Percentiles rank a stretch among this genome's conserved stretches.
Conservation (phyloP, 1,140 invertebrate species). For the Cyrtorhinus lividipennis region DNA sequence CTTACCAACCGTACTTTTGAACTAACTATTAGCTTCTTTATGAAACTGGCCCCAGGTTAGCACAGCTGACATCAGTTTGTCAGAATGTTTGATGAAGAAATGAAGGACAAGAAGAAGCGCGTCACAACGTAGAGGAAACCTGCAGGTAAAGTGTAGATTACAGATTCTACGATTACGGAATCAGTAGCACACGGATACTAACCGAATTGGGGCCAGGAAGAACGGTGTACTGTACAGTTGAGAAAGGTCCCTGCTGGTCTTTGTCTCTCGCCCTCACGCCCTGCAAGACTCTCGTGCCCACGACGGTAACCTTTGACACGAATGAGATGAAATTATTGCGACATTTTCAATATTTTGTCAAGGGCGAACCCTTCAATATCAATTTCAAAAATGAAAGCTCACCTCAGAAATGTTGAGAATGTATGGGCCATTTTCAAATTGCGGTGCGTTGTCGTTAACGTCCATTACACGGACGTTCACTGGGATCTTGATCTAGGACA, state of each 20-base stretch:
- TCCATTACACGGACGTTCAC: constrained; percentile 83
- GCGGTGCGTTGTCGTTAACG: constrained; percentile 79
- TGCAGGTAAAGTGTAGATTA: too few species aligned
- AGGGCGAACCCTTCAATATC: too few species aligned
- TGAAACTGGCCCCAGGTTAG: too few species aligned
- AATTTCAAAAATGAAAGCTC: constrained; percentile 19
- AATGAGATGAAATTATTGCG: not conserved
- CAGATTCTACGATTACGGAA: too few species aligned
- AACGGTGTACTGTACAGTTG: constrained; percentile 73
- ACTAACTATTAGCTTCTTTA: too few species aligned
- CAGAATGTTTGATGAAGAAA: too few species aligned
- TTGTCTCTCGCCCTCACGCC: constrained; percentile 63
- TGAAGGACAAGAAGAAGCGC: too few species aligned
- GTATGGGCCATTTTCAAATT: constrained; percentile 68
- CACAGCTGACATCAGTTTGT: too few species aligned
- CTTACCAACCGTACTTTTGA: too few species aligned
- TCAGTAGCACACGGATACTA: too few species aligned
- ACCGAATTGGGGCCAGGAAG: constrained; percentile 60
- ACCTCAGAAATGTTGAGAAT: constrained; percentile 68
- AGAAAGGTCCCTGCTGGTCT: constrained; percentile 78
- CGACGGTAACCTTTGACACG: constrained; percentile 48
- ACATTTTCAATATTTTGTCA: too few species aligned
- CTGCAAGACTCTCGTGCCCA: constrained; percentile 61
- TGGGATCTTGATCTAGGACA: constrained; percentile 63
- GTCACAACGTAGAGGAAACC: too few species aligned